A percentile compares a stretch with the other conserved stretches of the same genome.
phyloP scores from a whole-genome alignment of 2,797 vertebrate species.

The Xiphorhynchus erythropygius region DNA sequence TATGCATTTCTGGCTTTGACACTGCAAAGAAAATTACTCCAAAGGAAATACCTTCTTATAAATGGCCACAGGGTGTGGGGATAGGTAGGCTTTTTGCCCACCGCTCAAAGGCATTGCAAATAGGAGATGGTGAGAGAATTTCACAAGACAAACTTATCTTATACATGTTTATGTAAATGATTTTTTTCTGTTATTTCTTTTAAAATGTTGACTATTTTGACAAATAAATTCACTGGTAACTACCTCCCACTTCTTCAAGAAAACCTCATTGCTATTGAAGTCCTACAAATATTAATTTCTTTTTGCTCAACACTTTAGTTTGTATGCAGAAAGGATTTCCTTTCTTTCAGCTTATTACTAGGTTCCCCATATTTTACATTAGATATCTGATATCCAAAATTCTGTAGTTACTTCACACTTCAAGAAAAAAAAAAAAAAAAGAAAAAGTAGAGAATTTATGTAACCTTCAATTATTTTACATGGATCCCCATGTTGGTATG shows the following conservation, averaged over 20 bases:
- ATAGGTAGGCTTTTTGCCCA: background rate
- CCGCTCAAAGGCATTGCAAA: background rate
- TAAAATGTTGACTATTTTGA: background rate
- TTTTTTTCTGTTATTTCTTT: background rate
- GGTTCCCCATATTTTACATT: background rate
- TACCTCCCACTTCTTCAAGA: background rate
- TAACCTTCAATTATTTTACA: background rate
- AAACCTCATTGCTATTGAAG: background rate
- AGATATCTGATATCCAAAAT: background rate
- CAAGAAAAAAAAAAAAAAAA: background rate
- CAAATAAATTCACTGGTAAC: background rate
- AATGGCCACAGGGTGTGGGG: background rate
- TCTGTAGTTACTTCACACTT: background rate
- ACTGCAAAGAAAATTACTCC: conserved; percentile 4
- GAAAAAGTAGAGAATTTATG: background rate
- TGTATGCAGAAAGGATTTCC: background rate
- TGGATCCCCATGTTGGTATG: background rate
- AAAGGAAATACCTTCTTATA: background rate
- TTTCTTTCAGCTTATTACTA: background rate
- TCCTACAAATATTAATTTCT: background rate
- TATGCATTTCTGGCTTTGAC: conserved; percentile 33
- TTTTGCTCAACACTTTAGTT: background rate
- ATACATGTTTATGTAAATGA: background rate
- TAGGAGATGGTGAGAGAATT: background rate
- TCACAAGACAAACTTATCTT: background rate